Conservation (phyloP, 1,140 invertebrate species). For the Hyles vespertilio region DNA sequence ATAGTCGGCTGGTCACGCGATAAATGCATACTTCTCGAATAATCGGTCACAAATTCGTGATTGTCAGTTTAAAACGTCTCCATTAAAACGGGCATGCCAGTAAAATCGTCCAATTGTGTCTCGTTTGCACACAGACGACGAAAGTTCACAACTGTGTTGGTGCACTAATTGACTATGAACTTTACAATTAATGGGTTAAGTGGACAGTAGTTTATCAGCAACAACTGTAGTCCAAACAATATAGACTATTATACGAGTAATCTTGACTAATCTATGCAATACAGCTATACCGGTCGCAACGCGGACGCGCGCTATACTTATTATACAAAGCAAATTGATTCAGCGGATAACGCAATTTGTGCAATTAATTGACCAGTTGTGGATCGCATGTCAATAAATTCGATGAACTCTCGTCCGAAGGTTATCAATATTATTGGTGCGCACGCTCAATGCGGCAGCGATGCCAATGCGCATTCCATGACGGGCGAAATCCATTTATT, state of each 20-base stretch:
- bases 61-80: constrained; percentile 29
- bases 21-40: constrained; percentile 11
- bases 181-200: constrained; percentile 63
- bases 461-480: constrained; percentile 44
- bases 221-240: constrained; percentile 27
- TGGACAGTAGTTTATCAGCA: constrained; percentile 42
- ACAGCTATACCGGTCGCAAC: constrained; percentile 3
- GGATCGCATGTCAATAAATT: constrained; percentile 32
- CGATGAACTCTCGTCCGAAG: constrained; percentile 45
- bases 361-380: constrained; percentile 19
- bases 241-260: constrained; percentile 13
- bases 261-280: constrained; percentile 17
- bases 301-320: constrained; percentile 6
- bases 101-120: constrained; percentile 43
- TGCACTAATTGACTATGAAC: constrained; percentile 60
- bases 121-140: constrained; percentile 48
- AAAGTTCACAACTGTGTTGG: constrained; percentile 62
- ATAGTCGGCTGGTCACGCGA: constrained; percentile 15
- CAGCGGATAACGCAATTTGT: constrained; percentile 12
- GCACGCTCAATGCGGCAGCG: constrained; percentile 28
- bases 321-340: constrained; percentile 6
- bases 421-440: constrained; percentile 60
- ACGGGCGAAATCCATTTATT: constrained; percentile 66
- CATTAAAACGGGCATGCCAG: constrained; percentile 28
- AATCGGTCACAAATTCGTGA: constrained; percentile 32